Base-by-base conservation (phyloP, 1,140 invertebrate species). In the Mycetomoellerius zeteki region DNA sequence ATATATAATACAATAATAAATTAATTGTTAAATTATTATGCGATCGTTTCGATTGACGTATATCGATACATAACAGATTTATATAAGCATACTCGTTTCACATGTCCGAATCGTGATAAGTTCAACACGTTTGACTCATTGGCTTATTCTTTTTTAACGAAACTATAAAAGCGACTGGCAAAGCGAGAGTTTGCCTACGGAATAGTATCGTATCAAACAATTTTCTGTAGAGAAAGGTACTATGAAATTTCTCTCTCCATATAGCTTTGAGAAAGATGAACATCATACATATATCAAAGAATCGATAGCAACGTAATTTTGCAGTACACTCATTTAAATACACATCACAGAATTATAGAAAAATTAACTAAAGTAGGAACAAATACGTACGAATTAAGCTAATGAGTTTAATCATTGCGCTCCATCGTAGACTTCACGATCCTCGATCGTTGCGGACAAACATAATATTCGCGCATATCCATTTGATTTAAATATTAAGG, bases 361-460 rank as follows among this genome's bases (percentile, higher is more conserved):
- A 27, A 56, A 54, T 50, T 30, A 64, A 81, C 21, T 56, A 75
- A 73, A 76, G 43, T 30, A 64, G 43, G 37, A 52, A 50, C 47
- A 14, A 85, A 30, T 6, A 58, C 43, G 1, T 72, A 56, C 14
- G 12, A 76, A 54, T 77, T 14, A 76, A 50, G 37, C 69, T 54
- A 73, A 75, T 50, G 56, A 78, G 60, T 43, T 67, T 64, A 85
- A 64, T 30, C n/a, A 21, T 30, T 37, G 80, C 30, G 80, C 67
- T 72, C 21, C 6, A 82, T 60, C 80, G 52, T 14, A 84, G n/a
- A 47, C 52, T 84, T 84, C 54, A 60, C 69, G 78, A 81, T 81
- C 65, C 65, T 72, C 78, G 65, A 81, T 82, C 67, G 54, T 24
- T 21, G n/a, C 27, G 43, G n/a, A 54, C 21, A 60, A 73, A 73